These are phyloP conservation scores for Enoplosus armatus DNA, from an alignment of 2,797 vertebrate genomes.

Conservation along the genomic window DNA sequence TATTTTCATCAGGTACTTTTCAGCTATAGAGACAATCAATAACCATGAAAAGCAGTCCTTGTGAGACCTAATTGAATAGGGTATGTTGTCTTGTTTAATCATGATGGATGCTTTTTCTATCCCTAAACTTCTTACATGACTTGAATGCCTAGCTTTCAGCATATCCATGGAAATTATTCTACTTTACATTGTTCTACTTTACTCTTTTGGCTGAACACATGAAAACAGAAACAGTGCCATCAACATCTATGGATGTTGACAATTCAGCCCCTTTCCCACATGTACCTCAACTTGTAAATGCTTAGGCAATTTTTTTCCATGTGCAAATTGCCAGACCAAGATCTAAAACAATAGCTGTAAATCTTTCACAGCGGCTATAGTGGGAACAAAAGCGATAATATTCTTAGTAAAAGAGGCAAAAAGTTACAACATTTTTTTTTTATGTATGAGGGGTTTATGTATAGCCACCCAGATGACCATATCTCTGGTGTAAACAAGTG, in stretches of 20 bases:
- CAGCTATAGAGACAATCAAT: not conserved
- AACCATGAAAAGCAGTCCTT: slow-evolving; percentile 1
- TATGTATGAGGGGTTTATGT: slow-evolving; percentile 11
- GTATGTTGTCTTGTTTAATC: too few species aligned
- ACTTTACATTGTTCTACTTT: not conserved
- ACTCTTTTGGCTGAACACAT: not conserved
- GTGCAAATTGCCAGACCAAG: not conserved
- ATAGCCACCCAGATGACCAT: not conserved
- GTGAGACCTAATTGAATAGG: not conserved
- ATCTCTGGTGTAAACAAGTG: not conserved
- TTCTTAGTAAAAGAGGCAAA: not conserved
- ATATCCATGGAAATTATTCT: not conserved
- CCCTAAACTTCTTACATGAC: not conserved
- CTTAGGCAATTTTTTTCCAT: not conserved
- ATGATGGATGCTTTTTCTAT: not conserved
- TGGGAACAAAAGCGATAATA: not conserved
- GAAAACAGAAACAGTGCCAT: not conserved
- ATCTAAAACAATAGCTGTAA: not conserved
- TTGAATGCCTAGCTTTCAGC: not conserved
- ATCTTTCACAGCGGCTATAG: not conserved
- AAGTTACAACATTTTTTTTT: not conserved
- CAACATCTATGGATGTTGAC: not conserved
- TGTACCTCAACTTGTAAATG: not conserved
- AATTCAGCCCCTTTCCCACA: not conserved
- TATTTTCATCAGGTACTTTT: slow-evolving; percentile 22